Percentiles rank a stretch among this genome's conserved stretches.
Evolutionary conservation across 2,797 vertebrate species (phyloP).

Genomic region (Silurus aristotelis): DNA sequence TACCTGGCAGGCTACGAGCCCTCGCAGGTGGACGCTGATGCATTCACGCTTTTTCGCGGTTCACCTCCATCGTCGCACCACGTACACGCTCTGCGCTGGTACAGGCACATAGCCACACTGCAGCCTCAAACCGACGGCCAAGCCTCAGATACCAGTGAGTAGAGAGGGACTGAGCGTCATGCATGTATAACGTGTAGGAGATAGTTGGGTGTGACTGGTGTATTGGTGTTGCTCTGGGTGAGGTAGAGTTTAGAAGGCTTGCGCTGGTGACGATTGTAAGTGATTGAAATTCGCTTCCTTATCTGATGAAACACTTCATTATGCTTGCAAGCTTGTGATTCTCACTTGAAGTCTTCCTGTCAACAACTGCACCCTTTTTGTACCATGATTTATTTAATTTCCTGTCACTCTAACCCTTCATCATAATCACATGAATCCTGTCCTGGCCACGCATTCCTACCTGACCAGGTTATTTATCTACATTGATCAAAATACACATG

Average conservation of each 20-base stretch:
- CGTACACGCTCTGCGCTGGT: slow-evolving; percentile 92
- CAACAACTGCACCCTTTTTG: too few relatives aligned
- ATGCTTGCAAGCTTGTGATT: neutral
- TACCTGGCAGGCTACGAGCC: slow-evolving; percentile 90
- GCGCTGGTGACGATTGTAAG: neutral
- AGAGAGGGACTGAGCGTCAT: slow-evolving; percentile 37
- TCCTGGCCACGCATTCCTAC: neutral
- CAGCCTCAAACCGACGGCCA: slow-evolving; percentile 70
- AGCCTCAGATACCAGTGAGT: slow-evolving; percentile 65
- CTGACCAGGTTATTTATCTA: neutral
- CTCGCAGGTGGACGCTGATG: slow-evolving; percentile 85
- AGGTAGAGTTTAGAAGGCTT: neutral
- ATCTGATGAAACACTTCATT: neutral
- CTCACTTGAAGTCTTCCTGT: neutral
- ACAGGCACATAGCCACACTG: slow-evolving; percentile 89
- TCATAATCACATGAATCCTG: neutral
- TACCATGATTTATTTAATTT: neutral
- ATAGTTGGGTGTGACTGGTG: neutral
- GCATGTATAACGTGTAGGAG: slow-evolving; percentile 39
- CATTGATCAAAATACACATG: neutral
- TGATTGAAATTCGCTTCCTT: neutral
- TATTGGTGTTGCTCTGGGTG: neutral
- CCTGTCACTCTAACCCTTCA: slow-evolving; percentile 2
- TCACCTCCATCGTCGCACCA: slow-evolving; percentile 77
- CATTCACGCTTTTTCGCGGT: slow-evolving; percentile 80